phyloP scores from a whole-genome alignment of 1,140 invertebrate species.

The Brachionus plicatilis region DNA sequence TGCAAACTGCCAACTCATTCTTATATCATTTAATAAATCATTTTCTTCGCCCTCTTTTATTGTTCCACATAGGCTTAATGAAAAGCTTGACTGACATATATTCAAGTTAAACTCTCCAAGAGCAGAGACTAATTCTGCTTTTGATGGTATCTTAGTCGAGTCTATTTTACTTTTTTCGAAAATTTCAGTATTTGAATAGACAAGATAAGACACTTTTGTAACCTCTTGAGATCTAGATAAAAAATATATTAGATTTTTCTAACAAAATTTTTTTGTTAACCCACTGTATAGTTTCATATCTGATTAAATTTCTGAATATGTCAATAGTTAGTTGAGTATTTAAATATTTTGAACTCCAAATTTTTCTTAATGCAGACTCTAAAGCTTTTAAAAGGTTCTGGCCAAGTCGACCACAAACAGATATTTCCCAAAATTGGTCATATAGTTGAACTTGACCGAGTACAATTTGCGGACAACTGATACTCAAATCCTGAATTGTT shows the following conservation, averaged over 20 bases:
- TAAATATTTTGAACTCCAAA: neutral
- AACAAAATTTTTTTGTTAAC: neutral
- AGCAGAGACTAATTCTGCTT: neutral
- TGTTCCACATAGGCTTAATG: neutral
- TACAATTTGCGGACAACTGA: neutral
- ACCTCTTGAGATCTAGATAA: neutral
- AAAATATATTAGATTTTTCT: too few species aligned
- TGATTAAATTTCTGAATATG: conserved; percentile 5
- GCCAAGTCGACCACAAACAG: neutral
- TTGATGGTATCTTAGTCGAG: neutral
- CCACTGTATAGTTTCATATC: neutral
- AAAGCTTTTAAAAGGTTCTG: neutral
- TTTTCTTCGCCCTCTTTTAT: neutral
- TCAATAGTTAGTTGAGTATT: neutral
- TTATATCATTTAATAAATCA: neutral
- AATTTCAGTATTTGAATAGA: conserved; percentile 2
- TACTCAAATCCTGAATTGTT: neutral
- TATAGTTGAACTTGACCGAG: neutral
- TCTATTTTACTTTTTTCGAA: conserved; percentile 7
- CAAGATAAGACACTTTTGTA: neutral
- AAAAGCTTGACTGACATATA: neutral
- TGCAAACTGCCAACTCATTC: neutral
- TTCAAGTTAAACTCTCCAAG: neutral
- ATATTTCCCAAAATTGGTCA: conserved; percentile 13
- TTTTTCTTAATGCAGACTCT: neutral